Base-by-base conservation (phyloP, 2,113 vertebrate species). In the Poeciliopsis prolifica region DNA sequence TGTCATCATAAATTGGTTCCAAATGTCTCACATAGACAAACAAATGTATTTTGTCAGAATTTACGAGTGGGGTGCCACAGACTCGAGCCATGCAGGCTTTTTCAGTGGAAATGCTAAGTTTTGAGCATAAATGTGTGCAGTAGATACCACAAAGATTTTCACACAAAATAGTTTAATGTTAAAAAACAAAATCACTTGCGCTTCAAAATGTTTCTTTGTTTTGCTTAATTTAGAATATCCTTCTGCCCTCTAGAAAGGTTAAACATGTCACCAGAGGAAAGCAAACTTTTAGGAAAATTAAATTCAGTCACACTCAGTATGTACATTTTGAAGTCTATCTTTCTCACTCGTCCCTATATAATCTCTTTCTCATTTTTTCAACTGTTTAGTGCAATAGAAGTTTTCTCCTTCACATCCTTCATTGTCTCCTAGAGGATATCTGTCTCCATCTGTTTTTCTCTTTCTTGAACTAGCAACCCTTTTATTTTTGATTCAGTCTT, bases 401-500 rank as follows among this genome's bases (percentile, higher is more conserved):
- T 63, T 61, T 76, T 64, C 44, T 70, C 33, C 73, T 48, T 0
- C 72, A 0, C n/a, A 4, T 65, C 70, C 70, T 71, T 60, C 0
- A 51, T 73, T 63, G 68, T 73, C n/a, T 79, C 60, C 54, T 65
- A 31, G 61, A 13, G 29, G 33, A 26, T 51, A 17, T 40, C 28
- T 70, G 58, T 51, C 35, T 58, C 44, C 33, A 1, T 48, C 30
- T 19, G 29, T 22, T 28, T 81, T 48, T 51, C 33, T 69, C 17
- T 62, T n/a, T 81, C 22, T 61, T 73, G 30, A 40, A 75, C 75
- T 70, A 26, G 6, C 24, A 48, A 58, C 70, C 64, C 65, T n/a
- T 28, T 78, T 69, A 29, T 58, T 78, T 60, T 67, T 70, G 68
- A 82, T 85, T 80, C 66, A n/a, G 42, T 79, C 68, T 81, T 82